A percentile compares a stretch with the other conserved stretches of the same genome.
These are phyloP conservation scores for Quadroppia sp. DNA, from an alignment of 2,888 invertebrate genomes.

Conservation along the genomic window DNA sequence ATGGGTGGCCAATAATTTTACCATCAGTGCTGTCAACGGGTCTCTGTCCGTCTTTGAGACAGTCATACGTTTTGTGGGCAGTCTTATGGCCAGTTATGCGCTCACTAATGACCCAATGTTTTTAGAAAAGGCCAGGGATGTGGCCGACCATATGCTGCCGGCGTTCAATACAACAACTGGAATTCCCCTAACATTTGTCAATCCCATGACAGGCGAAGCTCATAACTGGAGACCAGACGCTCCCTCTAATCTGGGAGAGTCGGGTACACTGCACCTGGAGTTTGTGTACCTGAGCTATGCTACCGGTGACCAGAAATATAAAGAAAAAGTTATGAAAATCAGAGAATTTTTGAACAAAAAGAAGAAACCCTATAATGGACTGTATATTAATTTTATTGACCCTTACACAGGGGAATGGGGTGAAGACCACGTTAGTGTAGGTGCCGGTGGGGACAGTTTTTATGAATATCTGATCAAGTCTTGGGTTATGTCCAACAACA, in stretches of 20 bases:
- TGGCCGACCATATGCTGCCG: constrained; percentile 88
- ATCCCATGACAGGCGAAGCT: constrained; percentile 58
- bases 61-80: constrained; percentile 95
- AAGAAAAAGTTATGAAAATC: constrained; percentile 82
- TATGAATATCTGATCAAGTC: constrained; percentile 97
- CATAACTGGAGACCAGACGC: constrained; percentile 91
- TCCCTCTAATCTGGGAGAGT: constrained; percentile 93
- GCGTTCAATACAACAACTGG: constrained; percentile 97
- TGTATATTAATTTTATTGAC: constrained; percentile 96
- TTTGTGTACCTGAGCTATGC: constrained; percentile 94
- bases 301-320: constrained; percentile 82
- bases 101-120: constrained; percentile 93
- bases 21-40: constrained; percentile 63
- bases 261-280: constrained; percentile 92
- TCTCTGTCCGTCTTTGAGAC: constrained; percentile 98
- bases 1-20: constrained; percentile 88
- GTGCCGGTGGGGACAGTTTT: constrained; percentile 95
- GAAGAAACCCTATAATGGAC: constrained; percentile 78
- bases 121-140: constrained; percentile 81
- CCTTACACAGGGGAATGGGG: constrained; percentile 96
- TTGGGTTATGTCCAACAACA: constrained; percentile 53
- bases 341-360: constrained; percentile 74
- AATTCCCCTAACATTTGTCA: constrained; percentile 89
- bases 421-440: constrained; percentile 93
- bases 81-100: constrained; percentile 85